phyloP scores from a whole-genome alignment of 2,888 invertebrate species.

The Anarsia innoxiella region DNA sequence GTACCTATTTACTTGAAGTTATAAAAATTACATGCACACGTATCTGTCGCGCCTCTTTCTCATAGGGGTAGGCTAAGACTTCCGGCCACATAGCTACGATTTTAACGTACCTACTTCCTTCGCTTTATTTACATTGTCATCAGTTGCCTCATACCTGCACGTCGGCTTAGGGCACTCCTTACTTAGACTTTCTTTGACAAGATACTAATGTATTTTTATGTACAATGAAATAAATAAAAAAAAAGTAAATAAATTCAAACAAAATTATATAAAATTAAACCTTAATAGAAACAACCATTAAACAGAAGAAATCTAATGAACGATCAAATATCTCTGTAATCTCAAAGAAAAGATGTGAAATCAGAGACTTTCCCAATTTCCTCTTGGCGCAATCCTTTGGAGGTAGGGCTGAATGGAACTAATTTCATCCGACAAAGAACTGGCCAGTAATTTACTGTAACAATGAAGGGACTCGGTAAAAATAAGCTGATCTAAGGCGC shows the following conservation, averaged over 20 bases:
- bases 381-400: conserved; percentile 12
- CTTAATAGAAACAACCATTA: not conserved
- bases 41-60: no score
- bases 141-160: no score
- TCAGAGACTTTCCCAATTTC: conserved; percentile 6
- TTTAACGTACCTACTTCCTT: no score
- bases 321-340: conserved; percentile 1
- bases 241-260: not conserved
- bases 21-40: no score
- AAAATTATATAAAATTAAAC: not conserved
- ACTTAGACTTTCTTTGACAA: no score
- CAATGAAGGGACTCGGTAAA: conserved; percentile 15
- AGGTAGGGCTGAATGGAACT: conserved; percentile 14
- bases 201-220: not conserved
- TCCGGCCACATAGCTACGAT: no score
- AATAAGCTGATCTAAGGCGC: conserved; percentile 10
- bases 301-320: not conserved
- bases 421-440: conserved; percentile 17
- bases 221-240: not conserved
- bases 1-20: no score
- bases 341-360: conserved; percentile 6
- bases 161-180: no score
- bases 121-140: no score
- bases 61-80: no score
- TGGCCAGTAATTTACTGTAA: conserved; percentile 17